A percentile compares a stretch with the other conserved stretches of the same genome.
These are phyloP conservation scores for Vespertilio murinus DNA, from an alignment of 2,797 vertebrate species.

Conservation along the genomic window DNA sequence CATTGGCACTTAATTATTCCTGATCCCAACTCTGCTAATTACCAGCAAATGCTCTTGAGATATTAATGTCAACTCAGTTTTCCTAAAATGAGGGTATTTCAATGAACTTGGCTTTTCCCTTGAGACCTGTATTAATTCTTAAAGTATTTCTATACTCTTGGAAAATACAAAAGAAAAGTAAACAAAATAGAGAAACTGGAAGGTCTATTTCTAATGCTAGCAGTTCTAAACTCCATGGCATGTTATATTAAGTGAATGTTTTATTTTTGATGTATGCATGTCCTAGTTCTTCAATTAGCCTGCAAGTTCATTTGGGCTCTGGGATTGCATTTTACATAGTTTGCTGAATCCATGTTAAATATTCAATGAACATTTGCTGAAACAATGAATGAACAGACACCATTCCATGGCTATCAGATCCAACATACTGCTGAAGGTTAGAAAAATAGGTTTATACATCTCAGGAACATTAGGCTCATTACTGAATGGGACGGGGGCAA, in stretches of 20 bases:
- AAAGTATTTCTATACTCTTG: not conserved
- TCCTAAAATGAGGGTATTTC: not conserved
- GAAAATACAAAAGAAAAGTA: not conserved
- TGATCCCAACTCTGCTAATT: not conserved
- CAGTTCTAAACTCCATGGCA: not conserved
- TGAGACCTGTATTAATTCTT: not conserved
- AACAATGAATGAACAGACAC: not conserved
- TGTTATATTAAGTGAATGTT: not conserved
- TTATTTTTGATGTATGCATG: not conserved
- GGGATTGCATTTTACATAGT: not conserved
- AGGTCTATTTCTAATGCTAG: not conserved
- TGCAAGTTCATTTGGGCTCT: not conserved
- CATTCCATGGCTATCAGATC: not conserved
- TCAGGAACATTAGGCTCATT: not conserved
- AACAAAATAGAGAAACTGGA: not conserved
- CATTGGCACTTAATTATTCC: not conserved
- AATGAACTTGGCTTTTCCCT: not conserved
- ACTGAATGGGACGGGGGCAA: accelerated
- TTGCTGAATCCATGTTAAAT: not conserved
- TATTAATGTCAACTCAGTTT: not conserved
- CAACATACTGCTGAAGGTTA: not conserved
- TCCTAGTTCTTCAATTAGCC: not conserved
- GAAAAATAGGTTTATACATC: not conserved
- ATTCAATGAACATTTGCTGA: not conserved
- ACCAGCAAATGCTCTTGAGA: not conserved